These are phyloP conservation scores for Mystacornis crossleyi DNA, from an alignment of 2,113 vertebrate genomes.

Conservation along the genomic window DNA sequence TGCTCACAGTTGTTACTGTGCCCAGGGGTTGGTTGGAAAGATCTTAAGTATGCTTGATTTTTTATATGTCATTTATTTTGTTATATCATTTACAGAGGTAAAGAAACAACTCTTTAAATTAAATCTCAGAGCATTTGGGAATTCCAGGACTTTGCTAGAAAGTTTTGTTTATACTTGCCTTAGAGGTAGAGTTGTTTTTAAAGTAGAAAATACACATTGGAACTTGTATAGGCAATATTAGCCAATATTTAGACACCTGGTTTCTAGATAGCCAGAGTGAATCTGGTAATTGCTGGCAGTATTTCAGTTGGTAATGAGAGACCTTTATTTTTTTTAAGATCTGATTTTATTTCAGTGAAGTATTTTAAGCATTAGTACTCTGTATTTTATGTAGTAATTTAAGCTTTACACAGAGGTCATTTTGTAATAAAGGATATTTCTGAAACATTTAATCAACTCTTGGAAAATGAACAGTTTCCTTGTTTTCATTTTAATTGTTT, in stretches of 20 bases:
- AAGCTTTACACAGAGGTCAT: background rate
- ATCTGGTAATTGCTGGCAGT: background rate
- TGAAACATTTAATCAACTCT: background rate
- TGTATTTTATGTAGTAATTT: background rate
- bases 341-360: background rate
- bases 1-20: rapidly evolving
- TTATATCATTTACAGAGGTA: background rate
- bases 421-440: background rate
- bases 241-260: background rate
- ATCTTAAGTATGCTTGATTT: background rate
- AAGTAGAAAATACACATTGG: background rate
- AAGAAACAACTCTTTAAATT: background rate
- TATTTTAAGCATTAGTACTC: background rate
- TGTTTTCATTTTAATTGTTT: background rate
- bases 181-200: background rate
- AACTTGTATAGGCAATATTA: background rate
- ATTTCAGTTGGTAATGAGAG: background rate
- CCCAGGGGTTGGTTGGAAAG: background rate
- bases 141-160: background rate
- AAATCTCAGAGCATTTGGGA: background rate
- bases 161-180: slow-evolving; percentile 7
- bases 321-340: background rate
- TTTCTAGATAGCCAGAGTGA: background rate
- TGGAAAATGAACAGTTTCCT: background rate
- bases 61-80: background rate